Base-by-base conservation (phyloP, 2,797 vertebrate species). In the Cottoperca gobio region DNA sequence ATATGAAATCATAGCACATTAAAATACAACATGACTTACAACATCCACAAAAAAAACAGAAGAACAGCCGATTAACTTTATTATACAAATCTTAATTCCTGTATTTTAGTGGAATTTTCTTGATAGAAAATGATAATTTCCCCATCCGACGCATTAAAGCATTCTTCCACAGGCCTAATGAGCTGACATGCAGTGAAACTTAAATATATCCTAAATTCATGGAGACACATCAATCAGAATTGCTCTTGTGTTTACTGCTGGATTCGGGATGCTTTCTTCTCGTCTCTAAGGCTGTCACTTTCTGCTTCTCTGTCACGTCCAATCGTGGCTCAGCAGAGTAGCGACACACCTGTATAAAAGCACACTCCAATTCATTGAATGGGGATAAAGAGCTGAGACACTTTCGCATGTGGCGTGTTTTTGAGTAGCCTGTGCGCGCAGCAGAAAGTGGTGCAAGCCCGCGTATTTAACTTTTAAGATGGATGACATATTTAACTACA, bases 401-500 rank as follows among this genome's bases (percentile, higher is more conserved):
- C 12, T 53, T 31, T 39, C 10, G 1, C 9, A 67, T 54, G 72
- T 48, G 28, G 23, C 12, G 1, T 14, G 17, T 9, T 21, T 3
- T 16, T 7, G 16, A 42, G 35, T 2, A 46, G 16, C 21, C 54
- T 68, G 79, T 71, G 75, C 52, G 64, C 60, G 65, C 72, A 33
- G 45, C 35, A 60, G 54, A 77, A 52, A 50, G 33, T 19, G 37
- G 53, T 65, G 66, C 35, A 67, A 60, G 40, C 54, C 16, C 72
- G 52, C 49, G 55, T 64, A 59, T 5, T 2, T 28, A 14, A 65
- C 65, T 23, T 70, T 61, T 35, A 86, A 69, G 39, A 94, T 94
- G 95, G 94, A 88, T 43, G 89, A 92, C 1, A 9, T 73, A 5
- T 54, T 90, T 6, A 95, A 95, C 87, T 58, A 79, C 58, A 96